Conservation (phyloP, 2,113 vertebrate genomes). For the Gymnorhina tibicen region DNA sequence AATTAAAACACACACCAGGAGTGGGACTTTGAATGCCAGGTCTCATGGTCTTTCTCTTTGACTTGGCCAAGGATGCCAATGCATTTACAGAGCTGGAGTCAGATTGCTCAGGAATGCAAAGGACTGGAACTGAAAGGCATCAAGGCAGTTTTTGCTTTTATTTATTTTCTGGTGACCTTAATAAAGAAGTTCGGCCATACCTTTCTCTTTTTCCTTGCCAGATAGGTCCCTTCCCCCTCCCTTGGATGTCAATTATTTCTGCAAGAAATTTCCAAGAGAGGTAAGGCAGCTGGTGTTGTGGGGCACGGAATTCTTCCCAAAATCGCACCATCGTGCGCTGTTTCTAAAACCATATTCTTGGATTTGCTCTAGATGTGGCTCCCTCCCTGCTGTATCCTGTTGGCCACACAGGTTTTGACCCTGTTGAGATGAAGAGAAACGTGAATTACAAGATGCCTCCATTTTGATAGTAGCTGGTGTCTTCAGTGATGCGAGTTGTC, state of each 20-base stretch:
- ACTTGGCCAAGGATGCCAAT: constrained; percentile 46
- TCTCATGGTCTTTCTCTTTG: constrained; percentile 46
- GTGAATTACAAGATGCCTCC: neutral
- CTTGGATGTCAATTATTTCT: neutral
- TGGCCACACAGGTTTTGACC: neutral
- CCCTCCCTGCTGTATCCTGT: neutral
- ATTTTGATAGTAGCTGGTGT: neutral
- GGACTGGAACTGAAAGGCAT: constrained; percentile 43
- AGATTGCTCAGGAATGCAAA: constrained; percentile 46
- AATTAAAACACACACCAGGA: constrained; percentile 42
- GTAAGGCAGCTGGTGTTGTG: neutral
- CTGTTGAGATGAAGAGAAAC: neutral
- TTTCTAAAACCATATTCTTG: neutral
- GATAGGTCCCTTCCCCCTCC: neutral
- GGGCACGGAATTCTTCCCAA: neutral
- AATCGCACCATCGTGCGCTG: neutral
- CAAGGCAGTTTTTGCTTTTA: constrained; percentile 1
- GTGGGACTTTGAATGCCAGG: neutral
- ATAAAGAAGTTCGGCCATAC: neutral
- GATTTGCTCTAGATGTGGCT: neutral
- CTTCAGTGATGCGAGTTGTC: neutral
- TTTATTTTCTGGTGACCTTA: constrained; percentile 19
- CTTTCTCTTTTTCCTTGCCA: neutral
- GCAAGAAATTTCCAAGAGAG: neutral
- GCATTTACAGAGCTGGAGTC: constrained; percentile 37